Evolutionary conservation across 1,140 invertebrate species (phyloP).

Genomic region (Pogonomyrmex californicus): DNA sequence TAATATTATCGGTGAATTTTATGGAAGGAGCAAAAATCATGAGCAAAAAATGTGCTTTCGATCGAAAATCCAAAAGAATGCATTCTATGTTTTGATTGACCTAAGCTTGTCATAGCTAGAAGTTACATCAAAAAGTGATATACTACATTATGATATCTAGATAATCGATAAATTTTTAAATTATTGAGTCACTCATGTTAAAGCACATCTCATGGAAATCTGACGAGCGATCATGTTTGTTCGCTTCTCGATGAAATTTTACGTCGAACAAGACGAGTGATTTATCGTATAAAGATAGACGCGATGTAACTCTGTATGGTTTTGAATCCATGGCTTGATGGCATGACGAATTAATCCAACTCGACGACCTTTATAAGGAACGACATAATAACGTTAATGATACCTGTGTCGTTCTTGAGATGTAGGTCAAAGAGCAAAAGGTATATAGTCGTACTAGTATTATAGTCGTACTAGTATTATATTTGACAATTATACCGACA

Average conservation of each 20-base stretch:
- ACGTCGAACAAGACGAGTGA: background rate
- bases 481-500: constrained; percentile 13
- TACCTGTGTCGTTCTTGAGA: constrained; percentile 11
- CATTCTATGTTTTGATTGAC: background rate
- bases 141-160: background rate
- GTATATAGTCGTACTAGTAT: background rate
- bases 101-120: background rate
- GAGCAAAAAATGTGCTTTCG: background rate
- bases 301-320: background rate
- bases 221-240: background rate
- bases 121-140: background rate
- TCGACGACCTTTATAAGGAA: constrained; percentile 52
- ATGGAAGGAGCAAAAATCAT: background rate
- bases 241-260: background rate
- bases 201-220: background rate
- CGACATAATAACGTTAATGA: constrained; percentile 48
- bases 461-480: background rate
- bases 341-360: constrained; percentile 59
- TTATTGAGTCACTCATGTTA: background rate
- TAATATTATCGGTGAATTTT: background rate
- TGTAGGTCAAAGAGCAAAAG: constrained; percentile 64
- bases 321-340: constrained; percentile 9
- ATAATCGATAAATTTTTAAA: background rate
- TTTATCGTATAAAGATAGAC: background rate
- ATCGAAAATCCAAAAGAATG: background rate